Evolutionary conservation across 2,797 vertebrate genomes (phyloP).

Genomic region (Clamator glandarius): DNA sequence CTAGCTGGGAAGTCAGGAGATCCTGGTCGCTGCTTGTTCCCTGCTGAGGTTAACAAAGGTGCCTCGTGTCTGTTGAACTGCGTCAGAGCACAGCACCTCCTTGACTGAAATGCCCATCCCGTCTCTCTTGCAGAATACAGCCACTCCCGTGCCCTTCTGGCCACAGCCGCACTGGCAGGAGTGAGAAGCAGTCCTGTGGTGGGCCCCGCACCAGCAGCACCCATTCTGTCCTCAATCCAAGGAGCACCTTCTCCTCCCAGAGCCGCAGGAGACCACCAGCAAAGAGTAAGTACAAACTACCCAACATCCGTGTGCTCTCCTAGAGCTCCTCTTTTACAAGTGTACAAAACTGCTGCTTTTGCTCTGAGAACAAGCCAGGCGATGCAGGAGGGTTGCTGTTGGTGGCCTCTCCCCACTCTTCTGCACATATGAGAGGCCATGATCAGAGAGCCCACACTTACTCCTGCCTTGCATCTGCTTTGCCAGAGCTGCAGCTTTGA

Average conservation of each 20-base stretch:
- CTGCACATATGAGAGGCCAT: accelerated
- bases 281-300: slow-evolving; percentile 87
- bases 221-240: slow-evolving; percentile 72
- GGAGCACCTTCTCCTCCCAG: slow-evolving; percentile 77
- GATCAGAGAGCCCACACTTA: neutral
- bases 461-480: neutral
- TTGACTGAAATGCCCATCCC: neutral
- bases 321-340: neutral
- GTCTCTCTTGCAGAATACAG: slow-evolving; percentile 82
- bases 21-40: too few species aligned
- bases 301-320: neutral
- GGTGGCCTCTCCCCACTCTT: neutral
- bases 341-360: neutral
- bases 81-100: accelerated
- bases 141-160: slow-evolving; percentile 73
- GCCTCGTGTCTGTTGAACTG: too few species aligned
- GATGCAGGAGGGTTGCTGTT: neutral
- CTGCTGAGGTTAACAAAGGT: too few species aligned
- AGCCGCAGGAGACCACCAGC: slow-evolving; percentile 87
- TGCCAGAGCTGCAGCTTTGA: neutral
- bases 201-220: slow-evolving; percentile 83
- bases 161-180: slow-evolving; percentile 63
- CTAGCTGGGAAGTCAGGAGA: too few species aligned
- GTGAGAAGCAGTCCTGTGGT: slow-evolving; percentile 75
- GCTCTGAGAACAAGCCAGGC: neutral